These are phyloP conservation scores for Hippopotamyrus pictus DNA, from an alignment of 2,797 vertebrate species.

Conservation along the genomic window DNA sequence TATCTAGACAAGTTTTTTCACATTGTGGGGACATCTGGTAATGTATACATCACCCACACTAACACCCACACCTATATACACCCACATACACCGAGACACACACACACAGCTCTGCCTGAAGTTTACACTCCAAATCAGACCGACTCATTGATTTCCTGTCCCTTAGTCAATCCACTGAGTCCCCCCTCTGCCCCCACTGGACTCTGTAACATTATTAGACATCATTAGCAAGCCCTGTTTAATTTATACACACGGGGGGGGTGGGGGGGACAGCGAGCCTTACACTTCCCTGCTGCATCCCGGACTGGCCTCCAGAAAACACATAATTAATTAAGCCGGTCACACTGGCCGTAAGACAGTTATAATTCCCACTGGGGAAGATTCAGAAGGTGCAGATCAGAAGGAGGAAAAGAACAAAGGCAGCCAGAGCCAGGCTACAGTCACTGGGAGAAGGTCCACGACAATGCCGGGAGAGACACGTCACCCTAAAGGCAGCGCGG, in stretches of 20 bases:
- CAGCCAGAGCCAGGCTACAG: not conserved
- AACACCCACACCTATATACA: not conserved
- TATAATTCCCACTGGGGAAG: not conserved
- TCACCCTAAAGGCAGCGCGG: not conserved
- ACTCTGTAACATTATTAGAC: not conserved
- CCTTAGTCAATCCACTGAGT: not conserved
- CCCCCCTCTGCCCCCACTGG: not conserved
- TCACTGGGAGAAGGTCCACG: not conserved
- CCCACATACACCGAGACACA: not conserved
- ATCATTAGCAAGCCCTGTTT: not conserved
- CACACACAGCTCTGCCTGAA: not conserved
- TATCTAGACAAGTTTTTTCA: not conserved
- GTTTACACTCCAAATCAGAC: not conserved
- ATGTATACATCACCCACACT: not conserved
- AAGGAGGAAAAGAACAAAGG: not conserved
- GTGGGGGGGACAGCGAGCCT: not conserved
- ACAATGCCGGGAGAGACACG: not conserved
- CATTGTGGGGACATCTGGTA: not conserved
- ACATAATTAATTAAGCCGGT: not conserved
- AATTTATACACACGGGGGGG: not conserved
- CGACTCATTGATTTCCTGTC: not conserved
- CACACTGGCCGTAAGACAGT: not conserved
- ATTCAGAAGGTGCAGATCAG: not conserved
- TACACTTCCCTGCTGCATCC: not conserved
- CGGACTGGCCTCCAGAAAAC: not conserved